Conservation (phyloP, 2,797 vertebrate genomes). For the Crenuchus spilurus region DNA sequence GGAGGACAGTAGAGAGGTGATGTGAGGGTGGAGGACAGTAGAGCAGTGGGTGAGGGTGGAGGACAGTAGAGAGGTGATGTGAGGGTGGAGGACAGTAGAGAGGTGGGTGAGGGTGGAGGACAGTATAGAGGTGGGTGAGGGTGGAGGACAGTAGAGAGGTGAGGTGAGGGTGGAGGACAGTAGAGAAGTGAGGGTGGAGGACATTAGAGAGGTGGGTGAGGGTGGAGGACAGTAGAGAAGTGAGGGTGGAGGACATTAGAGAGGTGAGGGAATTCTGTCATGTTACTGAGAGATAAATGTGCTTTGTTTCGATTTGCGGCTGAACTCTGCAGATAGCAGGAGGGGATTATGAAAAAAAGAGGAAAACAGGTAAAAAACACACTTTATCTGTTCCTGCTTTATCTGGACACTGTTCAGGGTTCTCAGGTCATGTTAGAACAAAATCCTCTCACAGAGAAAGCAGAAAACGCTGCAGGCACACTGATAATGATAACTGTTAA, state of each 20-base stretch:
- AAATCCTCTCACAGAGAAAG: conserved; percentile 25
- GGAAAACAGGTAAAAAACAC: conserved; percentile 17
- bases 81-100: no score
- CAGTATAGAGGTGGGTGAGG: no score
- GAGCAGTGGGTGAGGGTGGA: no score
- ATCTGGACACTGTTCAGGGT: conserved; percentile 30
- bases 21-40: no score
- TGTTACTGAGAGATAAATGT: conserved; percentile 46
- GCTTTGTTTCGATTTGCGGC: conserved; percentile 54
- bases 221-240: background rate
- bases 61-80: no score
- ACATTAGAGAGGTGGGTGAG: no score
- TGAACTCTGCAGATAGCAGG: conserved; percentile 44
- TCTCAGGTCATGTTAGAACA: conserved; percentile 19
- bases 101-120: no score
- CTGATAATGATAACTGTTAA: background rate
- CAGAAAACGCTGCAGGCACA: background rate
- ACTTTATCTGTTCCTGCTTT: conserved; percentile 41
- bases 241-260: conserved; percentile 5
- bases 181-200: no score
- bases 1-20: no score
- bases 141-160: no score
- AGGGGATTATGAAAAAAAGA: conserved; percentile 40
- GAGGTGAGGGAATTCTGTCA: conserved; percentile 18
- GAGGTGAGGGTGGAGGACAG: no score